A percentile compares a stretch with the other conserved stretches of the same genome.
Conservation (phyloP, 2,888 invertebrate genomes). For the Epinotia nisella region DNA sequence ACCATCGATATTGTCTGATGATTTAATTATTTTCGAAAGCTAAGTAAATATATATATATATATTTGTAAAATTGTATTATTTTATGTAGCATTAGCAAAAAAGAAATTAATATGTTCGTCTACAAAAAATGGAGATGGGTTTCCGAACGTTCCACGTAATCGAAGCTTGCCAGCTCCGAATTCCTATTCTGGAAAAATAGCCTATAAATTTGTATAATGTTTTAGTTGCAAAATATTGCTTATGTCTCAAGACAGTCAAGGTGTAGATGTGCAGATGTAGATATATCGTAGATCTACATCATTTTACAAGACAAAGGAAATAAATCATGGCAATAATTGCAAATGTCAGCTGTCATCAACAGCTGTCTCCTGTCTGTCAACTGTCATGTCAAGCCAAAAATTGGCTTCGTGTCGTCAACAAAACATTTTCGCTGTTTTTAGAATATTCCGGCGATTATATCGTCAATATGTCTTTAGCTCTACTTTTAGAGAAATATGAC, state of each 20-base stretch:
- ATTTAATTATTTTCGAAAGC: background rate
- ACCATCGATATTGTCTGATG: background rate
- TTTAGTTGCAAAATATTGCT: background rate
- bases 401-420: slow-evolving; percentile 37
- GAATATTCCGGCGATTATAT: slow-evolving; percentile 18
- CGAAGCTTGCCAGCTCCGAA: background rate
- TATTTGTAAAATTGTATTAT: too few species aligned
- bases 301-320: background rate
- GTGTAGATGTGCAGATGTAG: too few species aligned
- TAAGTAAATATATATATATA: background rate
- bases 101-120: too few species aligned
- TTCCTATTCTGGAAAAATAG: background rate
- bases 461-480: slow-evolving; percentile 64
- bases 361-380: background rate
- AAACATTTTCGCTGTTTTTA: slow-evolving; percentile 28
- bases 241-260: background rate
- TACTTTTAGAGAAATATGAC: slow-evolving; percentile 78
- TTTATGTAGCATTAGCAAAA: too few species aligned
- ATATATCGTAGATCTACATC: too few species aligned
- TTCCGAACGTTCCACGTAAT: background rate
- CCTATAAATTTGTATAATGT: too few species aligned
- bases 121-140: background rate
- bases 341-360: slow-evolving; percentile 24
- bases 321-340: background rate
- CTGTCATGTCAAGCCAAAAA: slow-evolving; percentile 12